Conservation (phyloP, 2,797 vertebrate species). For the Anabacerthia variegaticeps region DNA sequence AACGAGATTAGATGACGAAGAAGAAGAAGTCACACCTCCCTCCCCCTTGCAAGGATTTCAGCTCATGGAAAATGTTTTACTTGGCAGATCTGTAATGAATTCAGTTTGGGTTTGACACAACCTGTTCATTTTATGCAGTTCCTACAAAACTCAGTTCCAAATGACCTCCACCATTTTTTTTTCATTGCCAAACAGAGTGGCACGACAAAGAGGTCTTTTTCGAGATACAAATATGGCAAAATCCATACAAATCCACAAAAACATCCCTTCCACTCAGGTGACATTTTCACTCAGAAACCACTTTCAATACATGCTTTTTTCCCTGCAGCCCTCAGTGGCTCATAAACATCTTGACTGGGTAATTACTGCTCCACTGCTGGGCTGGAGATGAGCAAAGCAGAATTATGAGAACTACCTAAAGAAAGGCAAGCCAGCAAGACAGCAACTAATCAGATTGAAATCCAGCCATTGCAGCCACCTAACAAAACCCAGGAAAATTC, state of each 20-base stretch:
- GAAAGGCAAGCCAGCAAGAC: background rate
- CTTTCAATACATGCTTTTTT: background rate
- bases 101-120: background rate
- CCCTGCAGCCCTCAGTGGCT: background rate
- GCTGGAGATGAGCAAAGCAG: background rate
- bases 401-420: background rate
- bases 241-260: background rate
- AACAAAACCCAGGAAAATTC: background rate
- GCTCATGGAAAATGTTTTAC: background rate
- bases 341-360: background rate
- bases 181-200: background rate
- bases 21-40: background rate
- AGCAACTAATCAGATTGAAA: background rate
- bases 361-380: background rate
- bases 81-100: background rate
- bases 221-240: background rate
- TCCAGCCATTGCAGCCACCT: background rate
- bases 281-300: background rate
- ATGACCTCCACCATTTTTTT: background rate
- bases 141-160: conserved; percentile 7
- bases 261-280: background rate
- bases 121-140: background rate
- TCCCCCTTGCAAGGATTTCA: background rate
- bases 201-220: background rate
- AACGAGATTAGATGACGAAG: background rate